Evolutionary conservation across 2,113 vertebrate genomes (phyloP).

Genomic region (Leucoraja erinaceus): DNA sequence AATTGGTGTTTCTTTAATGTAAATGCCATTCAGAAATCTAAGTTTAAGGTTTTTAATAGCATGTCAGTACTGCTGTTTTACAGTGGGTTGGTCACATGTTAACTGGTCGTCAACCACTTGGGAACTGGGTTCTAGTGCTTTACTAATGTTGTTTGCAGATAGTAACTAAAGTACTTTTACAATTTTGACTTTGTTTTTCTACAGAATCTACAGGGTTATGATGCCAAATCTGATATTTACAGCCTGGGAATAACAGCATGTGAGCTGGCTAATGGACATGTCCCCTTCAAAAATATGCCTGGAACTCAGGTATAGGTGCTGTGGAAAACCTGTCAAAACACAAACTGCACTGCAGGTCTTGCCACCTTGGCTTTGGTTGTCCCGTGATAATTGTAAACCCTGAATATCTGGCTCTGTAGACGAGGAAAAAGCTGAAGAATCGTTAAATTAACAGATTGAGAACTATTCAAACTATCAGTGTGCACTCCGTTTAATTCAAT

Average conservation of each 20-base stretch:
- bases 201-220: conserved; percentile 92
- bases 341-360: background rate
- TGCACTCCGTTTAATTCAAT: background rate
- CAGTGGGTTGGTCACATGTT: background rate
- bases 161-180: background rate
- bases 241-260: conserved; percentile 95
- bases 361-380: background rate
- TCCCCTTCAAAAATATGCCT: conserved; percentile 99
- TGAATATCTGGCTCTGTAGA: background rate
- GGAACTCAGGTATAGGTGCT: conserved; percentile 75
- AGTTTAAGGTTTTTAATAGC: background rate
- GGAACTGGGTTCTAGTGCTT: background rate
- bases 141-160: background rate
- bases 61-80: background rate
- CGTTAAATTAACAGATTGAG: background rate
- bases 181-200: conserved; percentile 1
- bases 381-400: background rate
- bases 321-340: background rate
- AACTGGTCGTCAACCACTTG: background rate
- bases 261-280: conserved; percentile 92
- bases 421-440: background rate
- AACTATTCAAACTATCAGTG: background rate
- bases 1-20: background rate
- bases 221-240: conserved; percentile 95
- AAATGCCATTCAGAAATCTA: background rate